A percentile compares a stretch with the other conserved stretches of the same genome.
These are phyloP conservation scores for Busseola fusca DNA, from an alignment of 2,888 invertebrate genomes.

Conservation along the genomic window DNA sequence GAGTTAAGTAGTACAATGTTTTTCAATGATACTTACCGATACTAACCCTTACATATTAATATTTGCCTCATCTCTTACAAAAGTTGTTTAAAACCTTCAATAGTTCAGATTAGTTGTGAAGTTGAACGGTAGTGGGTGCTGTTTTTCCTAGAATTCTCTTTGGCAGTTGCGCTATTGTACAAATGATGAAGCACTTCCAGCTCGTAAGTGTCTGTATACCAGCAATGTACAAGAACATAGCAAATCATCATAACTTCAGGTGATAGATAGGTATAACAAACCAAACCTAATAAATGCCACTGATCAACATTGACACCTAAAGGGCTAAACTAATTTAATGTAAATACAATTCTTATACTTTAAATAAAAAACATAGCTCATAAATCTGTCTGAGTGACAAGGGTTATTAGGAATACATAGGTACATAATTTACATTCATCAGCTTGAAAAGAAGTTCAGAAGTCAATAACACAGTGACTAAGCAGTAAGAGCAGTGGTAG, in stretches of 20 bases:
- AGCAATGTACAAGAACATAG: neutral
- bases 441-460: neutral
- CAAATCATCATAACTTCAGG: neutral
- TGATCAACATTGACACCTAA: neutral
- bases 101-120: neutral
- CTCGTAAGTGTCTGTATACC: too few relatives aligned
- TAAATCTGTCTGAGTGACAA: constrained; percentile 57
- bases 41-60: constrained; percentile 4
- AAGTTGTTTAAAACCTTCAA: too few relatives aligned
- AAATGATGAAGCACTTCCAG: neutral
- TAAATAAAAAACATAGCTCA: constrained; percentile 53
- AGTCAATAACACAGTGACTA: neutral
- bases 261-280: neutral
- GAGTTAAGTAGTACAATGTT: constrained; percentile 44
- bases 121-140: too few relatives aligned
- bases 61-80: neutral
- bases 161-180: neutral
- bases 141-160: neutral
- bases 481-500: too few relatives aligned
- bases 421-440: neutral
- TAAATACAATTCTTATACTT: neutral
- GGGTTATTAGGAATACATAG: constrained; percentile 29
- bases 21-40: constrained; percentile 35
- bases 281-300: neutral
- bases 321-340: too few relatives aligned